Conservation (phyloP, 2,113 vertebrate genomes). For the Peromyscus maniculatus region DNA sequence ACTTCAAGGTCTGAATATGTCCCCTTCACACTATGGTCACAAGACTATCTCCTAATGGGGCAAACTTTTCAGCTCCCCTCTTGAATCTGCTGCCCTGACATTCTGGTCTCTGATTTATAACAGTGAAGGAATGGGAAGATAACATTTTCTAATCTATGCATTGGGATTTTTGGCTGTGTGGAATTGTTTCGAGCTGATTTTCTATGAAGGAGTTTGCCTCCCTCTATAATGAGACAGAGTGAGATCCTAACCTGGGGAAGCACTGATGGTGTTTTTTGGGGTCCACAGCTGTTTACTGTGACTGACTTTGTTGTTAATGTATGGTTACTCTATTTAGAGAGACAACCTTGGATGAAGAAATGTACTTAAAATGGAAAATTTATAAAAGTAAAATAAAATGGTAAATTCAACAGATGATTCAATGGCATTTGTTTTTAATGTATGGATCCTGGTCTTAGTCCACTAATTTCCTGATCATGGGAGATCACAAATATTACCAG, state of each 20-base stretch:
- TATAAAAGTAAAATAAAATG: background rate
- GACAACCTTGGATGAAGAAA: background rate
- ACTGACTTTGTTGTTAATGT: background rate
- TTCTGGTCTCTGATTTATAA: background rate
- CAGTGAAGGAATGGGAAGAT: background rate
- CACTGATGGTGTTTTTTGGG: background rate
- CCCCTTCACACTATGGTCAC: background rate
- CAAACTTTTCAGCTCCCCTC: background rate
- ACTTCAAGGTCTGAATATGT: background rate
- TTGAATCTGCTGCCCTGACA: background rate
- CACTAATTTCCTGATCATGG: background rate
- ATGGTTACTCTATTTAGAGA: background rate
- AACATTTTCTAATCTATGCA: background rate
- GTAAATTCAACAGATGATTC: background rate
- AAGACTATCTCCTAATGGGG: background rate
- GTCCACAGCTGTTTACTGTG: background rate
- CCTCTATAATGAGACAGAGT: background rate
- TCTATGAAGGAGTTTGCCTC: background rate
- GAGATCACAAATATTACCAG: background rate
- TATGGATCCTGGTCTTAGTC: background rate
- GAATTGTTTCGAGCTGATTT: background rate
- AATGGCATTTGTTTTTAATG: background rate
- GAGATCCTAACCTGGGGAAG: background rate
- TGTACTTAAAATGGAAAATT: constrained; percentile 1
- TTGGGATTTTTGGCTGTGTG: background rate